Conservation (phyloP, 2,888 invertebrate genomes). For the Masnerella sp. region DNA sequence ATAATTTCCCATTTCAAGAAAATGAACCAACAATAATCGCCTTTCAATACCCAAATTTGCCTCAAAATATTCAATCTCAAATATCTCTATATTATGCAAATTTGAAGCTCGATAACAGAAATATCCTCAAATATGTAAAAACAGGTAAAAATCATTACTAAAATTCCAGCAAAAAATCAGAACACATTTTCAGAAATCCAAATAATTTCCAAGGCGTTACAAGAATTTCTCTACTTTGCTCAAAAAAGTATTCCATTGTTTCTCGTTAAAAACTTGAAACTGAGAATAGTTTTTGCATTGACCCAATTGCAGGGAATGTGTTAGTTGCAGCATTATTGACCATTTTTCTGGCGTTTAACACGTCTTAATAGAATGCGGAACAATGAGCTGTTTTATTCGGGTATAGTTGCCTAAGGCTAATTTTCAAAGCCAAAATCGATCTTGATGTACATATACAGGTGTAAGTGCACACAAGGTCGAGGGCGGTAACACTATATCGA, state of each 20-base stretch:
- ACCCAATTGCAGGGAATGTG: neutral
- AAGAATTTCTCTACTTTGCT: too few species aligned
- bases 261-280: neutral
- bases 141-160: too few species aligned
- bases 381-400: constrained; percentile 25
- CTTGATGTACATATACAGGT: constrained; percentile 36
- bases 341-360: constrained; percentile 16
- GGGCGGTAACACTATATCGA: constrained; percentile 57
- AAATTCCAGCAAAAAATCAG: too few species aligned
- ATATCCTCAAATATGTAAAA: too few species aligned
- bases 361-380: constrained; percentile 27
- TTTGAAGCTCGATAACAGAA: too few species aligned
- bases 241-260: too few species aligned
- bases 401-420: constrained; percentile 24
- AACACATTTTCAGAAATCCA: too few species aligned
- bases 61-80: too few species aligned
- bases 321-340: constrained; percentile 12
- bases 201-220: too few species aligned
- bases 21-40: neutral
- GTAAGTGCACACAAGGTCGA: constrained; percentile 62
- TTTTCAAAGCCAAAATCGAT: constrained; percentile 57
- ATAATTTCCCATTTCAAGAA: neutral
- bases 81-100: too few species aligned
- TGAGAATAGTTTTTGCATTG: neutral
- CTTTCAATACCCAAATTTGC: neutral